Conservation (phyloP, 2,888 invertebrate species). For the Tenthredo mesomela region DNA sequence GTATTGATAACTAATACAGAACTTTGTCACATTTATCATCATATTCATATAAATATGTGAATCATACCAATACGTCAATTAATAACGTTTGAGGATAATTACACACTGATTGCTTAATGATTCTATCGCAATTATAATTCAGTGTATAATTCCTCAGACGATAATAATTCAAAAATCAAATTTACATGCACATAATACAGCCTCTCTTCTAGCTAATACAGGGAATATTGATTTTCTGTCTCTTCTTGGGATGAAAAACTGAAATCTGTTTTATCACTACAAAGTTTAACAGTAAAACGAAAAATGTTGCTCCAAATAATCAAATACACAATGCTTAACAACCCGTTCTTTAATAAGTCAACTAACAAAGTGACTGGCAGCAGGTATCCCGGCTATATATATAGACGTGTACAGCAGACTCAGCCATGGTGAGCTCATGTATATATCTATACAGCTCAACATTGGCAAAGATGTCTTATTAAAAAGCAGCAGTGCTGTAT, state of each 20-base stretch:
- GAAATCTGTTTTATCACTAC: background rate
- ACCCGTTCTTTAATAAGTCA: background rate
- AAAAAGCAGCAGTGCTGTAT: conserved; percentile 11
- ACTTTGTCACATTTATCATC: background rate
- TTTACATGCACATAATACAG: background rate
- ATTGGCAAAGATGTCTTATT: background rate
- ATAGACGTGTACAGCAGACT: background rate
- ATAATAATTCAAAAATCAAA: background rate
- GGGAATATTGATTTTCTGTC: conserved; percentile 17
- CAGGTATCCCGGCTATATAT: background rate
- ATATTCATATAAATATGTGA: background rate
- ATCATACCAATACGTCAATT: background rate
- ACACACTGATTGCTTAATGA: background rate
- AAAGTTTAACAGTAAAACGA: background rate
- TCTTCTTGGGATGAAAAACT: background rate
- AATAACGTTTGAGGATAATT: background rate
- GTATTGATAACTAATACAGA: background rate
- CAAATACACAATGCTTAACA: background rate
- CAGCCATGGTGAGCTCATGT: background rate
- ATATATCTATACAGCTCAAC: background rate
- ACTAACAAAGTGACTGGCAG: conserved; percentile 18
- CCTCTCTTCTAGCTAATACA: background rate
- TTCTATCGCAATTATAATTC: background rate
- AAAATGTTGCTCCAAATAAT: background rate
- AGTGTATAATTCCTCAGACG: background rate